Base-by-base conservation (phyloP, 2,113 vertebrate genomes). In the Gymnorhina tibicen region DNA sequence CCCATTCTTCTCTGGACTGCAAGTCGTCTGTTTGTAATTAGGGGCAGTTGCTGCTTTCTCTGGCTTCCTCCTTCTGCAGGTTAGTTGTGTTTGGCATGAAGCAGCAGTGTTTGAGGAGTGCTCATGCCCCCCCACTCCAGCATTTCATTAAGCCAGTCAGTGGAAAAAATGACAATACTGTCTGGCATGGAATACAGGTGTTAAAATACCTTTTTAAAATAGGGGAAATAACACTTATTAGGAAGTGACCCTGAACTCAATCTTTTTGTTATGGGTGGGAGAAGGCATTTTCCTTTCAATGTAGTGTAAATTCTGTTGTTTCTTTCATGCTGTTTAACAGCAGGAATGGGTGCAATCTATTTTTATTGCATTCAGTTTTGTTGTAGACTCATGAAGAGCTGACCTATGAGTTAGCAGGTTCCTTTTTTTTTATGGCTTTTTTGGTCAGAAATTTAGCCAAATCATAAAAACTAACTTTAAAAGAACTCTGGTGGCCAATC, bases 191-290 rank as follows among this genome's bases (percentile, higher is more conserved):
- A 95, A 93, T 93, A 96, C 83, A 98, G 95, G 97, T 97, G 95
- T 94, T 97, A 97, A 98, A 98, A 97, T 96, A 96, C 89, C 92
- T 98, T 97, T 97, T 97, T 97, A 96, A 98, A 98, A 97, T 67
- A 93, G 91, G 96, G 96, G 97, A 98, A 98, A 94, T 97, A 96
- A 85, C 95, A 96, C 96, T 96, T 97, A 96, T 97, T 97, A 98
- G 94, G 96, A 98, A 97, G 94, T 97, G 95, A 97, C 96, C 95
- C 89, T 72, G 37, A 97, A 96, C 92, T 94, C 97, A 96, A 85
- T 96, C 68, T 60, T 91, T 97, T 97, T 96, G 95, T 95, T 97
- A 90, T 94, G 63, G 68, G 89, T 82, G 78, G 58, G 44, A 92
- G 93, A 89, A 96, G 63, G 64, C 47, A 70, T 92, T 97, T 96